Conservation (phyloP, 2,113 vertebrate species). For the Tyto alba region DNA sequence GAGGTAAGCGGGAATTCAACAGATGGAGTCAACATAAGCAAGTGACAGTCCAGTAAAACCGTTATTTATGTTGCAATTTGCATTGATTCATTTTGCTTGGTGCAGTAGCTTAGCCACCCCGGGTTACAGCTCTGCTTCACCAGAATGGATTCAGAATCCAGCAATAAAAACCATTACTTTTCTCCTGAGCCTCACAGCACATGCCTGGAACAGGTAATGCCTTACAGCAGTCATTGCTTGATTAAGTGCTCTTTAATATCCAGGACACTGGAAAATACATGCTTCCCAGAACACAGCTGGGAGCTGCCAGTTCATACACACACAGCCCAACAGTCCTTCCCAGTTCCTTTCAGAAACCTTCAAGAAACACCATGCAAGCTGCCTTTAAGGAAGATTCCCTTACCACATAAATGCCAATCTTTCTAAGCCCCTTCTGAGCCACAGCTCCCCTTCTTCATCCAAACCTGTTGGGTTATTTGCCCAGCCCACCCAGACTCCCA, state of each 20-base stretch:
- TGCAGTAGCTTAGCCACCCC: not conserved
- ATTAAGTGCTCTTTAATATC: not conserved
- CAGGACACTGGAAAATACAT: not conserved
- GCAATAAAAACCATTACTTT: not conserved
- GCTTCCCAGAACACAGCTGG: not conserved
- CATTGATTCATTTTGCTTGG: not conserved
- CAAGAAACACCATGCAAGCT: not conserved
- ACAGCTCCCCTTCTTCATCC: not conserved
- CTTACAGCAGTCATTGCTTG: not conserved
- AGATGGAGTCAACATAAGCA: not conserved
- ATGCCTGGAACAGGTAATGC: not conserved
- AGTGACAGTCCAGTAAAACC: not conserved
- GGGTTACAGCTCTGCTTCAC: not conserved
- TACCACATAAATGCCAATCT: not conserved
- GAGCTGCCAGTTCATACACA: not conserved
- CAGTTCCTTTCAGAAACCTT: not conserved
- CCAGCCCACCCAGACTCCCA: not conserved
- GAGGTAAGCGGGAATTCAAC: not conserved
- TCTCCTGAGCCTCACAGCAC: not conserved
- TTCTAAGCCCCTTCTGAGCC: not conserved
- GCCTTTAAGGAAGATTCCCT: not conserved
- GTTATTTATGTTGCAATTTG: not conserved
- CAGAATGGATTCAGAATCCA: not conserved
- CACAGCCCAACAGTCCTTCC: not conserved
- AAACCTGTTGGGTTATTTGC: not conserved